phyloP scores from a whole-genome alignment of 2,888 invertebrate genomes.

The Alentia gelatinosa region DNA sequence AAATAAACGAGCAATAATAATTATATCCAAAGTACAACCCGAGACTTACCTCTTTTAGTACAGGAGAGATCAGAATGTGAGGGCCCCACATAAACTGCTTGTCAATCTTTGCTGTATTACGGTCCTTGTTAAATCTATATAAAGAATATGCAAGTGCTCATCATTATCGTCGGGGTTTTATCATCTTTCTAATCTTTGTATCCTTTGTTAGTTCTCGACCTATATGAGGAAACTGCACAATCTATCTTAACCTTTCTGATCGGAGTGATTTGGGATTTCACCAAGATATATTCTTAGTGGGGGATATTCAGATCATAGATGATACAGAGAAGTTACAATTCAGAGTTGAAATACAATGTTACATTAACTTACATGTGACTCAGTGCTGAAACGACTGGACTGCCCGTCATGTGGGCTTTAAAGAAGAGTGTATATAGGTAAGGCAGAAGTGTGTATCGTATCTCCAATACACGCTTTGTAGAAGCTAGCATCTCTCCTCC shows the following conservation, averaged over 20 bases:
- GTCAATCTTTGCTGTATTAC: constrained; percentile 65
- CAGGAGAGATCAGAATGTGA: constrained; percentile 78
- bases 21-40: not conserved
- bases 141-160: too few relatives aligned
- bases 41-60: constrained; percentile 70
- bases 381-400: constrained; percentile 70
- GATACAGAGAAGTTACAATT: too few relatives aligned
- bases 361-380: not conserved
- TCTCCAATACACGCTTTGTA: constrained; percentile 53
- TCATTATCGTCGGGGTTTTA: too few relatives aligned
- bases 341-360: too few relatives aligned
- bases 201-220: too few relatives aligned
- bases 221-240: too few relatives aligned
- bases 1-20: not conserved
- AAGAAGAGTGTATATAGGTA: constrained; percentile 56
- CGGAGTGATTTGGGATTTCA: too few relatives aligned
- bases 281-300: too few relatives aligned
- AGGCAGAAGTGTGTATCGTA: constrained; percentile 34
- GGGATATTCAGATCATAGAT: too few relatives aligned
- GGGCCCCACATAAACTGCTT: constrained; percentile 80
- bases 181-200: too few relatives aligned
- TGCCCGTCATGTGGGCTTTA: constrained; percentile 69
- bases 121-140: not conserved
- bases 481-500: constrained; percentile 66
- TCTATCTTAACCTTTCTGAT: too few relatives aligned